Conservation (phyloP, 2,113 vertebrate species). For the Zosterops japonicus region DNA sequence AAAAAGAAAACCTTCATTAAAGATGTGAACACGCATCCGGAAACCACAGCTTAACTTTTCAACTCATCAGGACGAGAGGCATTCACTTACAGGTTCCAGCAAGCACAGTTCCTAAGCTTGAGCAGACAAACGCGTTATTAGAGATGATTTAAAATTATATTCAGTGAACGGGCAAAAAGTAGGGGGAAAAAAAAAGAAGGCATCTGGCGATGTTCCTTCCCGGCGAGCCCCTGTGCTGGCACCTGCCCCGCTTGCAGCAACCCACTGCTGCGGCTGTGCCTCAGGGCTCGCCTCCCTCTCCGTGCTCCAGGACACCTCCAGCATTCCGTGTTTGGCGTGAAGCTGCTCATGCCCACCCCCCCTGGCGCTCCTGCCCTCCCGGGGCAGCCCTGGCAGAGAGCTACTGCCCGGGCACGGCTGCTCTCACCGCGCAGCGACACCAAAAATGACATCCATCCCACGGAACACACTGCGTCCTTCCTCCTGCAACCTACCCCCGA, state of each 20-base stretch:
- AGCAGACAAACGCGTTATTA: background rate
- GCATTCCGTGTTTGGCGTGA: rapidly evolving
- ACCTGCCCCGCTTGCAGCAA: background rate
- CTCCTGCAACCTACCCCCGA: background rate
- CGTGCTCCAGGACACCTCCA: rapidly evolving
- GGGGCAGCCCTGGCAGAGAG: background rate
- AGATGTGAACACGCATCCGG: background rate
- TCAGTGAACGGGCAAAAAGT: background rate
- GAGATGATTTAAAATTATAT: background rate
- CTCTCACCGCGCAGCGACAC: rapidly evolving
- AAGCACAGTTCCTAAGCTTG: background rate
- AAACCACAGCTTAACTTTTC: background rate
- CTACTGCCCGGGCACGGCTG: rapidly evolving
- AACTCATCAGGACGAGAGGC: background rate
- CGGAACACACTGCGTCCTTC: background rate
- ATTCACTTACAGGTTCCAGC: background rate
- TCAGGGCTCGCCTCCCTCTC: rapidly evolving
- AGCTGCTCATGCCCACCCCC: background rate
- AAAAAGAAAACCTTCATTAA: conserved; percentile 54
- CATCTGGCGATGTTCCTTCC: background rate
- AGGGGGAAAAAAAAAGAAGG: background rate
- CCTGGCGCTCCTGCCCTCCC: rapidly evolving
- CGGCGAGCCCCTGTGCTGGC: background rate
- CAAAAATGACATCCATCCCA: background rate
- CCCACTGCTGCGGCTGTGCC: background rate